A percentile compares a stretch with the other conserved stretches of the same genome.
phyloP scores from a whole-genome alignment of 2,888 invertebrate genomes.

The Lapara coniferarum region DNA sequence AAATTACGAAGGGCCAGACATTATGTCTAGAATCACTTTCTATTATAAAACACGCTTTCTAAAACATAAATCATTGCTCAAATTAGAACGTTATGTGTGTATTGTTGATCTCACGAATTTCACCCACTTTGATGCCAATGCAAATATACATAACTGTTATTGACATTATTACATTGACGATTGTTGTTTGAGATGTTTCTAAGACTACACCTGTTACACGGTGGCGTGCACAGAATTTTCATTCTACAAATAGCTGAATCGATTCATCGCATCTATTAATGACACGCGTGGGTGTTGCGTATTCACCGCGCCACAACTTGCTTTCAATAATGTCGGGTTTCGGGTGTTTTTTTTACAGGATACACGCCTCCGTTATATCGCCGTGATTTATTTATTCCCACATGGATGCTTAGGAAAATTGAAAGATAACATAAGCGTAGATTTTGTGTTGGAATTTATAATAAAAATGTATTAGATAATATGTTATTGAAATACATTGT shows the following conservation, averaged over 20 bases:
- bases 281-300: constrained; percentile 51
- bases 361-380: constrained; percentile 6
- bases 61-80: constrained; percentile 1
- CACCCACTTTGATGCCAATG: background rate
- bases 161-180: constrained; percentile 2
- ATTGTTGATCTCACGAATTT: background rate
- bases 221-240: constrained; percentile 25
- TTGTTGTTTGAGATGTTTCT: constrained; percentile 28
- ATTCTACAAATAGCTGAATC: constrained; percentile 40
- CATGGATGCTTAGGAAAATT: constrained; percentile 20
- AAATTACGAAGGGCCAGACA: background rate
- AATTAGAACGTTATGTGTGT: background rate
- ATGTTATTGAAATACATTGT: constrained; percentile 12
- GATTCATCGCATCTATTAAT: constrained; percentile 50
- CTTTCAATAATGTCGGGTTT: constrained; percentile 14
- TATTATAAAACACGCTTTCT: background rate
- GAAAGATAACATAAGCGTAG: constrained; percentile 12
- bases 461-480: constrained; percentile 1
- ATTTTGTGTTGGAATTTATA: constrained; percentile 19
- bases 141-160: background rate
- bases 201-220: constrained; percentile 27
- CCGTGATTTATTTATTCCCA: constrained; percentile 20
- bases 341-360: constrained; percentile 9
- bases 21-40: background rate
- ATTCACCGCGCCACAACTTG: constrained; percentile 50